Base-by-base conservation (phyloP, 2,888 invertebrate genomes). In the Coleophora deauratella region DNA sequence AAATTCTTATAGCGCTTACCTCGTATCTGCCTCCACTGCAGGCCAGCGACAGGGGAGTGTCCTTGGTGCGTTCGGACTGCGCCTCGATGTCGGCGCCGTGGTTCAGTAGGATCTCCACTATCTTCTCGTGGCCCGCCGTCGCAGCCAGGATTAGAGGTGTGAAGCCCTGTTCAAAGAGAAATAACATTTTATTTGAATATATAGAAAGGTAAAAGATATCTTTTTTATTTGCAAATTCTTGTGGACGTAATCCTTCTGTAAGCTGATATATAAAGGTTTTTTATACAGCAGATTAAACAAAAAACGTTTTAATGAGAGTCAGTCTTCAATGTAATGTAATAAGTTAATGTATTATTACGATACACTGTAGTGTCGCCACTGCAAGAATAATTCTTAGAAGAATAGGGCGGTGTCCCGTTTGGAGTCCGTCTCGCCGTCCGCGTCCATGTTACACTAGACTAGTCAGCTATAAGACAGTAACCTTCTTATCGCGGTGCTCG, bases 51-150 rank as follows among this genome's bases (percentile, higher is more conserved):
- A 99, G 86, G 0, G 99, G 98, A 11, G 99, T 99, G 80, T 99
- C 99, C 87, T 99, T 99, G 51, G 99, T 99, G 62, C 99, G 90
- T 78, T 99, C 99, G 0, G 98, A 98, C 85, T 99, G 98, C 30
- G 99, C 99, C 75, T 99, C 99, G 57, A 99, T 93, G 69, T 98
- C 97, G n/a, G 98, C 98, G 50, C 93, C 94, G 76, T 95, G 92
- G 75, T 96, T 96, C 42, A 99, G 84, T 6, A 99, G 89, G 57
- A 96, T 93, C 62, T 98, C 98, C 9, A 98, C 98, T 15, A 97
- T 91, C 65, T 87, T 84, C 66, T 84, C 84, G 68, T 84, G 84
- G 13, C 99, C 99, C 13, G 98, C 98, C 10, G 99, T 98, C 21
- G 99, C 98, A 35, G 98, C 98, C 54, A 99, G 88, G 63, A 99